Base-by-base conservation (phyloP, 2,797 vertebrate genomes). In the Brachyrhaphis roseni region DNA sequence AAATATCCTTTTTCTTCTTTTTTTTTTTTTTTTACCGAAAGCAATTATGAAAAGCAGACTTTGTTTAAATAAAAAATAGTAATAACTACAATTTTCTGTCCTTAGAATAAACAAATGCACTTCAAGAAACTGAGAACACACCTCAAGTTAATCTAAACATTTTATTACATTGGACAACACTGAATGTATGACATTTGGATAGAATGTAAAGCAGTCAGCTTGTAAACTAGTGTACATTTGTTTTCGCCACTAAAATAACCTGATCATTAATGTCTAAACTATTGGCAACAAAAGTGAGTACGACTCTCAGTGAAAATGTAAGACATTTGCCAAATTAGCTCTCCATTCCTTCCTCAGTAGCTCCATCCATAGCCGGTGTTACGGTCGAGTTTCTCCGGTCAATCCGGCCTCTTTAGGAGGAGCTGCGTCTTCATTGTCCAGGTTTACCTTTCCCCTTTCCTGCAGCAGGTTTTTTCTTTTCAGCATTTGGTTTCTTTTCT, bases 361-460 rank as follows among this genome's bases (percentile, higher is more conserved):
- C 47, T 49, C 47, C 18, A 2, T 49, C n/a, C n/a, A n/a, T n/a
- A 55, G 10, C 53, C 23, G 23, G 51, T 26, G 23, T 53, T 26
- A 4, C 2, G 4, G 15, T 45, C 7, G 23, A 46, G 53, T 11
- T 8, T 5, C 1, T 53, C 6, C 1, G 8, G 12, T 18, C 7
- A 36, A 39, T 53, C 12, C 3, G 28, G 1, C 11, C 72, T 26
- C 1, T 62, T 12, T 1, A 1, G n/a, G 28, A 77, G 47, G 82
- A 53, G 7, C 28, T 15, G 1, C 0, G 0, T 13, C 20, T 23
- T 6, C 0, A 1, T 7, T 0, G 3, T 93, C 81, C 82, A 93
- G 82, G 36, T 36, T 70, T 15, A 93, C 90, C 80, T 93, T 92
- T 79, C 92, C 90, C 23, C 85, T 81, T 82, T 94, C 86, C 84